Conservation (phyloP, 2,113 vertebrate genomes). For the Phasianus colchicus region DNA sequence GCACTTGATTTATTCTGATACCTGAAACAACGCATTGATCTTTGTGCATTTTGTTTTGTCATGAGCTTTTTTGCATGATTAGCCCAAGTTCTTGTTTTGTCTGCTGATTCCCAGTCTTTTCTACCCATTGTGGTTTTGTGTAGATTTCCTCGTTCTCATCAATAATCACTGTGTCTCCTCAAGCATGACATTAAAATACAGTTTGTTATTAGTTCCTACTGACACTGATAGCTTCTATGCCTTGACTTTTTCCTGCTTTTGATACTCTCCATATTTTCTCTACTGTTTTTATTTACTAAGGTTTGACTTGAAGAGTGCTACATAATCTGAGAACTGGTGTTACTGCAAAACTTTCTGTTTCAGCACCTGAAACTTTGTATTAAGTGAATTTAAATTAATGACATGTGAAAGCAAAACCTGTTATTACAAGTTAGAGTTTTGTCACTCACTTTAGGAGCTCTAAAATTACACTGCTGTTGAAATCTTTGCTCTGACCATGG, state of each 20-base stretch:
- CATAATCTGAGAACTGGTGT: rapidly evolving
- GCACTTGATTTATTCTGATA: background rate
- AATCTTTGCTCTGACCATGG: background rate
- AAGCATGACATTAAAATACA: background rate
- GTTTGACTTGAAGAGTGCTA: background rate
- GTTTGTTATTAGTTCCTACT: background rate
- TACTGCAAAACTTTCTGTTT: background rate
- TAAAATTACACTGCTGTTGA: background rate
- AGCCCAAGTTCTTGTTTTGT: background rate
- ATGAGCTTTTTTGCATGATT: background rate
- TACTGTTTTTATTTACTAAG: background rate
- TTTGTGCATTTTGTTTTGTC: background rate
- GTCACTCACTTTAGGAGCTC: rapidly evolving
- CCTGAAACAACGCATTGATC: background rate
- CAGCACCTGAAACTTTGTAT: background rate
- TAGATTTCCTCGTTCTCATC: background rate
- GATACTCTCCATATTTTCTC: background rate
- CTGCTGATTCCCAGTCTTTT: background rate
- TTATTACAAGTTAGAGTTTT: background rate
- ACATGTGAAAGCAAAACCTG: background rate
- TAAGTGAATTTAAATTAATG: background rate
- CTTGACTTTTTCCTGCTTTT: background rate
- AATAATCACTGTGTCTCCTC: background rate
- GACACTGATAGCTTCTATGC: background rate
- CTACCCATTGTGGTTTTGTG: background rate